Conservation (phyloP, 2,113 vertebrate species). For the Benthochromis sp. region DNA sequence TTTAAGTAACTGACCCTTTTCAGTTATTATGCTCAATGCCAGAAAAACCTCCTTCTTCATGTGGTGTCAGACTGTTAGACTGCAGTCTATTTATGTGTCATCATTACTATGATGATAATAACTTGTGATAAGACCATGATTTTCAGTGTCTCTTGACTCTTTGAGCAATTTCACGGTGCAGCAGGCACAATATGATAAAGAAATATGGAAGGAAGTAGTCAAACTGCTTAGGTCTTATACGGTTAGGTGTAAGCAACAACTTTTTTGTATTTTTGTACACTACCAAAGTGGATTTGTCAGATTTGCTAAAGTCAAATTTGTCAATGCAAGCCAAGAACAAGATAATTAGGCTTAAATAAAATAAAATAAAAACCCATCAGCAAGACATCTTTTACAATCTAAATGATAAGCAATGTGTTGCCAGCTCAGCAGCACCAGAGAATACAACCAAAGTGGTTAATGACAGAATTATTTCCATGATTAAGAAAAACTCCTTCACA, state of each 20-base stretch:
- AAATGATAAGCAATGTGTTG: neutral
- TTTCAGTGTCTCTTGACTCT: neutral
- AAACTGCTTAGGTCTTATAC: neutral
- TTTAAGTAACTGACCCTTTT: neutral
- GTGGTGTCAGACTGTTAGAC: neutral
- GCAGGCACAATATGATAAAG: neutral
- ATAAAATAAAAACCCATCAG: neutral
- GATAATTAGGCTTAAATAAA: neutral
- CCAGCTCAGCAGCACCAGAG: neutral
- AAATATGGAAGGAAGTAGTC: neutral
- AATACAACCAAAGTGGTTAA: neutral
- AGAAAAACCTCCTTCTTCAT: neutral
- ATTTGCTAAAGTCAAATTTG: neutral
- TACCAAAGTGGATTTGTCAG: neutral
- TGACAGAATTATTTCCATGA: neutral
- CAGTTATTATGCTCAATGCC: neutral
- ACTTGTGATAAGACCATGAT: neutral
- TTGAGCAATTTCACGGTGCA: neutral
- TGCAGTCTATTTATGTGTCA: neutral
- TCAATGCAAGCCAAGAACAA: neutral
- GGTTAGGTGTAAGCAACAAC: neutral
- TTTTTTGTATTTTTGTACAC: neutral
- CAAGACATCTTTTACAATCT: neutral
- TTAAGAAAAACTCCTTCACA: neutral
- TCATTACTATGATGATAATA: neutral